Evolutionary conservation across 2,888 invertebrate species (phyloP).

Genomic region (Phrixothrix hirtus): DNA sequence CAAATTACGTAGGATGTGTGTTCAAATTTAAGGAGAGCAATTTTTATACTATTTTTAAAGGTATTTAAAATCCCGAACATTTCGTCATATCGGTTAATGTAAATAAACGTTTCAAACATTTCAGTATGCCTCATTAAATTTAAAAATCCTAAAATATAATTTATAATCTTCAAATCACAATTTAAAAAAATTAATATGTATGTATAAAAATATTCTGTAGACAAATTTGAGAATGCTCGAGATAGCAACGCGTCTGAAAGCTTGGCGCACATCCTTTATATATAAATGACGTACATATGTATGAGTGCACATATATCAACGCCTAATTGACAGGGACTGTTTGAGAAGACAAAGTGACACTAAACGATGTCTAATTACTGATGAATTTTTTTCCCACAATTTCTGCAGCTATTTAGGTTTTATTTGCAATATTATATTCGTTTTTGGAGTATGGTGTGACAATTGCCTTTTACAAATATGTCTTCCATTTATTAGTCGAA

Average conservation of each 20-base stretch:
- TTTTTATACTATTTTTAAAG: too few relatives aligned
- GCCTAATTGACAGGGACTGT: conserved; percentile 57
- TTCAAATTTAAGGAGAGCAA: too few relatives aligned
- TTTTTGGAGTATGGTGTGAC: too few relatives aligned
- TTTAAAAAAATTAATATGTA: conserved; percentile 15
- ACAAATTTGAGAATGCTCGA: conserved; percentile 50
- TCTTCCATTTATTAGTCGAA: too few relatives aligned
- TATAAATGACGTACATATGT: conserved; percentile 40
- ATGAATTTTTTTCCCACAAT: conserved; percentile 38
- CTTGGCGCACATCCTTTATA: conserved; percentile 20
- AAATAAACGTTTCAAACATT: too few relatives aligned
- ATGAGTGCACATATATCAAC: conserved; percentile 54
- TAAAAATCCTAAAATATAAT: conserved; percentile 2
- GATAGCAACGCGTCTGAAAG: conserved; percentile 32
- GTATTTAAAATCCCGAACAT: too few relatives aligned
- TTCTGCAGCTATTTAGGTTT: conserved; percentile 49
- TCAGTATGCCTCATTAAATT: too few relatives aligned
- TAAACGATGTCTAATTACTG: conserved; percentile 58
- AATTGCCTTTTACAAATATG: too few relatives aligned
- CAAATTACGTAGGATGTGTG: too few relatives aligned
- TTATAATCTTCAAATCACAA: conserved; percentile 10
- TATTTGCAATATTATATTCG: conserved; percentile 50
- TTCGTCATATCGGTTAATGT: too few relatives aligned
- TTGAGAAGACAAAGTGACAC: conserved; percentile 57
- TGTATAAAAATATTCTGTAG: conserved; percentile 37